Conservation (phyloP, 92 coral and sea anemone genomes). For the Ricordea florida region DNA sequence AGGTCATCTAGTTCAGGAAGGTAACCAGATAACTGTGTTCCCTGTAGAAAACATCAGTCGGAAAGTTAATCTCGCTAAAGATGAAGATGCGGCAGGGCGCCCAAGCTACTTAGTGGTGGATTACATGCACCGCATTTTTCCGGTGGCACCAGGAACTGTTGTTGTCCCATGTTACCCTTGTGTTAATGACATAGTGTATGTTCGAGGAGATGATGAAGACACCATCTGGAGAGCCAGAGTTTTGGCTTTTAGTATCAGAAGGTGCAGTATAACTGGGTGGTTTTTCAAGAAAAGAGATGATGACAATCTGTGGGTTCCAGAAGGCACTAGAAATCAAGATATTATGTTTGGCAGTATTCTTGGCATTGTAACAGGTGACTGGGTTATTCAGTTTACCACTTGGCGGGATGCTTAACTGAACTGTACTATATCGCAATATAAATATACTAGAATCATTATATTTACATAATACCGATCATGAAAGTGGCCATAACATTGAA, state of each 20-base stretch:
- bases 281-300: conserved; percentile 25
- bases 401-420: conserved; percentile 13
- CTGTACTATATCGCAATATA: neutral
- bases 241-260: neutral
- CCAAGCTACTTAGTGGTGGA: conserved; percentile 14
- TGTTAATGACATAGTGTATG: conserved; percentile 22
- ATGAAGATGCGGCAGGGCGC: neutral
- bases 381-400: conserved; percentile 35
- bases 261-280: neutral
- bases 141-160: conserved; percentile 7
- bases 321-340: conserved; percentile 28
- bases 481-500: too few relatives aligned
- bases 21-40: neutral
- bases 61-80: conserved; percentile 17
- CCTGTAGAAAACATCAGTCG: conserved; percentile 32
- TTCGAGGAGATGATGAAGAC: conserved; percentile 9
- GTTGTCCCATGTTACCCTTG: conserved; percentile 44
- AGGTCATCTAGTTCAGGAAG: conserved; percentile 21
- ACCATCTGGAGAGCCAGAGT: conserved; percentile 30
- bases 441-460: too few relatives aligned
- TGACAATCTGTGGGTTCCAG: conserved; percentile 37
- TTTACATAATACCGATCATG: too few relatives aligned
- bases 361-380: conserved; percentile 34
- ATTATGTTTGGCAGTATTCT: conserved; percentile 48
- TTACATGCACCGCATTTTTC: conserved; percentile 20